phyloP scores from a whole-genome alignment of 2,888 invertebrate genomes.

The Helobdella robusta region DNA sequence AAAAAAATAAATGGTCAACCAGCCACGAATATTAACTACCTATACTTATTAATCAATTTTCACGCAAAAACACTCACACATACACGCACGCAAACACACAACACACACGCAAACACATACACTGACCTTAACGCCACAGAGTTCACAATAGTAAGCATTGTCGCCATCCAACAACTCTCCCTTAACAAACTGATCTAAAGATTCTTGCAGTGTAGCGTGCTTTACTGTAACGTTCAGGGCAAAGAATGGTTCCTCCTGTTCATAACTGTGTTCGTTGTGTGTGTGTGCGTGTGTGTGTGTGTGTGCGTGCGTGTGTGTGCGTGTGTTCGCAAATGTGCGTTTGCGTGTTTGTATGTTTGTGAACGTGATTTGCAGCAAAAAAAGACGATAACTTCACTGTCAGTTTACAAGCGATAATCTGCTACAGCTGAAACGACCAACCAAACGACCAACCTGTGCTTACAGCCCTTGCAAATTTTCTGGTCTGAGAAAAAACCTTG shows the following conservation, averaged over 20 bases:
- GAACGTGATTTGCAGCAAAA: not conserved
- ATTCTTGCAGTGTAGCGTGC: conserved; percentile 51
- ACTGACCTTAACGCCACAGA: conserved; percentile 52
- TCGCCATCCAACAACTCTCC: conserved; percentile 55
- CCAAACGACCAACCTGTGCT: conserved; percentile 47
- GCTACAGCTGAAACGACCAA: not conserved
- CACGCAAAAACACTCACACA: no score
- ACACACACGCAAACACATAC: no score
- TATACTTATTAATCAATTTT: no score
- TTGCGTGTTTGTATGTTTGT: no score
- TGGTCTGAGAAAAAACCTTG: conserved; percentile 54
- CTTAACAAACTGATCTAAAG: conserved; percentile 54
- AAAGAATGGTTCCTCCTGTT: conserved; percentile 52
- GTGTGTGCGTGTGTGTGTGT: no score
- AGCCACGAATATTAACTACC: no score
- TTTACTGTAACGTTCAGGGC: conserved; percentile 53
- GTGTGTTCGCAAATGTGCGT: no score
- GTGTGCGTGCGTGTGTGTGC: no score
- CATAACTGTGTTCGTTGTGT: conserved; percentile 47
- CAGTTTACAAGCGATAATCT: not conserved
- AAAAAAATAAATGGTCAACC: no score
- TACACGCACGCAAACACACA: no score
- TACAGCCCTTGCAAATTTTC: conserved; percentile 54
- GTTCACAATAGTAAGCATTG: conserved; percentile 55
- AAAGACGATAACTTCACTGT: not conserved